phyloP scores from a whole-genome alignment of 2,888 invertebrate genomes.

The Dascillus cervinus region DNA sequence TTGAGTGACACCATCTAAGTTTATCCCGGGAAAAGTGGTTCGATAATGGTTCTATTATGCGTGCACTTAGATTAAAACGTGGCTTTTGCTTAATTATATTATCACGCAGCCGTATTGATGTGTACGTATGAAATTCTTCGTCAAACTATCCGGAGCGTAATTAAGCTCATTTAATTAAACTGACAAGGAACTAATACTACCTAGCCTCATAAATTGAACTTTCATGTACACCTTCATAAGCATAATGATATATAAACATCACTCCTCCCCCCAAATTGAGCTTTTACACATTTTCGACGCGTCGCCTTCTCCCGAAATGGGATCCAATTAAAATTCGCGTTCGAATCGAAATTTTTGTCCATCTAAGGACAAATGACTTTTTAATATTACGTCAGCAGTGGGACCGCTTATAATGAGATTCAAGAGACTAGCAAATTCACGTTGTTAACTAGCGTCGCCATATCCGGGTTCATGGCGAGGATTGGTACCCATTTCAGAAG shows the following conservation, averaged over 20 bases:
- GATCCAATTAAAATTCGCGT: too few relatives aligned
- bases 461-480: too few relatives aligned
- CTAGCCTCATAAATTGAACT: constrained; percentile 40
- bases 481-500: too few relatives aligned
- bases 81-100: constrained; percentile 22
- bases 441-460: too few relatives aligned
- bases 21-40: constrained; percentile 15
- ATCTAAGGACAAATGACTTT: too few relatives aligned
- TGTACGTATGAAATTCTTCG: constrained; percentile 38
- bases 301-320: too few relatives aligned
- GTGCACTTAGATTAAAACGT: constrained; percentile 19
- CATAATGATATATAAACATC: constrained; percentile 32
- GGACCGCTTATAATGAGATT: too few relatives aligned
- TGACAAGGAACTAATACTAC: constrained; percentile 40
- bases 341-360: too few relatives aligned
- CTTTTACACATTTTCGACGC: too few relatives aligned
- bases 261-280: too few relatives aligned
- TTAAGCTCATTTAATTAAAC: constrained; percentile 42
- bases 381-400: too few relatives aligned
- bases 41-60: constrained; percentile 19
- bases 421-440: too few relatives aligned
- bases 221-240: constrained; percentile 35
- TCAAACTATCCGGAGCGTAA: constrained; percentile 39
- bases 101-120: constrained; percentile 26
- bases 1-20: constrained; percentile 23